These are phyloP conservation scores for Drosophila punjabiensis DNA, from an alignment of 1,140 invertebrate genomes.

Conservation along the genomic window DNA sequence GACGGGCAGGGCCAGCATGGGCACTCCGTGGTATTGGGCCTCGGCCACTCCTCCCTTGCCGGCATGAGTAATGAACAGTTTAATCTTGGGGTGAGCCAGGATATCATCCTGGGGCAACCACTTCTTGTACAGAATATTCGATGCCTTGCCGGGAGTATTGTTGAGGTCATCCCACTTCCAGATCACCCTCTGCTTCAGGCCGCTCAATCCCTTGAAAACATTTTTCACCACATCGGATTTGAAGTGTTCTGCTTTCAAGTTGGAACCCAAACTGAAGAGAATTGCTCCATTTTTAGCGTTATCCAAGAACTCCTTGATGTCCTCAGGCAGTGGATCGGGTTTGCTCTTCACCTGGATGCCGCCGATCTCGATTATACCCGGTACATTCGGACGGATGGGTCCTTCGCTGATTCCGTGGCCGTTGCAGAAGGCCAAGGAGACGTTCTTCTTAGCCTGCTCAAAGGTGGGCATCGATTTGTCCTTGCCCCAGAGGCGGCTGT, in stretches of 20 bases:
- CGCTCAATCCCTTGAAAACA: slow-evolving; percentile 86
- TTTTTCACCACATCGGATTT: slow-evolving; percentile 74
- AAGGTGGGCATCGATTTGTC: slow-evolving; percentile 45
- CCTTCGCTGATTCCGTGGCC: slow-evolving; percentile 75
- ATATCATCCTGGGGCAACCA: slow-evolving; percentile 92
- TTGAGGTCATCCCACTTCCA: slow-evolving; percentile 88
- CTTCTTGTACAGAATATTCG: slow-evolving; percentile 88
- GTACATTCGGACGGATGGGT: slow-evolving; percentile 79
- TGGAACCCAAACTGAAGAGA: slow-evolving; percentile 88
- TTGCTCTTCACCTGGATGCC: slow-evolving; percentile 85
- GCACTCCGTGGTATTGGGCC: slow-evolving; percentile 89
- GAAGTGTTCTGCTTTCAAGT: slow-evolving; percentile 85
- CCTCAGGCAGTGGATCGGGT: slow-evolving; percentile 84
- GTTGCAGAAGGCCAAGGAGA: slow-evolving; percentile 76
- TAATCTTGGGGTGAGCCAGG: slow-evolving; percentile 89
- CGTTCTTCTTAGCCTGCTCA: slow-evolving; percentile 61
- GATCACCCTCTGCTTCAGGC: slow-evolving; percentile 86
- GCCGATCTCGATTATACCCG: slow-evolving; percentile 85
- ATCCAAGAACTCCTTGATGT: slow-evolving; percentile 86
- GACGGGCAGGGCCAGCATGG: slow-evolving; percentile 90
- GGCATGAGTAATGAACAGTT: slow-evolving; percentile 90
- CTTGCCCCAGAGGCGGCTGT: slow-evolving; percentile 51
- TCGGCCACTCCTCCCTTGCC: slow-evolving; percentile 90
- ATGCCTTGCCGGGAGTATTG: slow-evolving; percentile 86
- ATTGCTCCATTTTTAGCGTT: slow-evolving; percentile 86